These are phyloP conservation scores for Chascanopsetta lugubris DNA, from an alignment of 2,113 vertebrate genomes.

Conservation along the genomic window DNA sequence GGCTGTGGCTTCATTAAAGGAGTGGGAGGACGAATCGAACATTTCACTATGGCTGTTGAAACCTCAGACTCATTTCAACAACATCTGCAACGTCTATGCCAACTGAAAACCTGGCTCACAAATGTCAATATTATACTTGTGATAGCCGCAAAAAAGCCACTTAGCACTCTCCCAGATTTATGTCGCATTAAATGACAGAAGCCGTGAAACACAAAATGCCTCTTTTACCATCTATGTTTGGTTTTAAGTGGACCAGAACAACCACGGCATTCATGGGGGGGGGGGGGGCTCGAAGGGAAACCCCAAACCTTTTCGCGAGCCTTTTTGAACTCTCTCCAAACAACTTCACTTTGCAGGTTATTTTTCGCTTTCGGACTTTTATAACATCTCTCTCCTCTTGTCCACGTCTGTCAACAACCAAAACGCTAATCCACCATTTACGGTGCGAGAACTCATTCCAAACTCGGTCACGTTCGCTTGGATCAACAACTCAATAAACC, in stretches of 20 bases:
- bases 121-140: background rate
- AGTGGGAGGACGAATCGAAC: too few relatives aligned
- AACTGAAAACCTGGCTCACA: background rate
- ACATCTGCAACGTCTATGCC: too few relatives aligned
- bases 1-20: too few relatives aligned
- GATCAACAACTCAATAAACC: constrained; percentile 39
- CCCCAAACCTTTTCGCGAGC: background rate
- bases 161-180: background rate
- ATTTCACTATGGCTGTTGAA: too few relatives aligned
- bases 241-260: background rate
- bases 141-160: background rate
- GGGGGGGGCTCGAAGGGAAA: too few relatives aligned
- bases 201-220: background rate
- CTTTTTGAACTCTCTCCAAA: background rate
- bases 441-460: constrained; percentile 31
- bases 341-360: background rate
- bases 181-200: background rate
- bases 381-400: constrained; percentile 1
- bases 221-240: background rate
- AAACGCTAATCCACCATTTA: constrained; percentile 23
- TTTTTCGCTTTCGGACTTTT: constrained; percentile 9
- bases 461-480: constrained; percentile 32
- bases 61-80: too few relatives aligned
- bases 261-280: background rate
- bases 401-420: constrained; percentile 27